phyloP scores from a whole-genome alignment of 2,113 vertebrate species.

The Phrynosoma platyrhinos region DNA sequence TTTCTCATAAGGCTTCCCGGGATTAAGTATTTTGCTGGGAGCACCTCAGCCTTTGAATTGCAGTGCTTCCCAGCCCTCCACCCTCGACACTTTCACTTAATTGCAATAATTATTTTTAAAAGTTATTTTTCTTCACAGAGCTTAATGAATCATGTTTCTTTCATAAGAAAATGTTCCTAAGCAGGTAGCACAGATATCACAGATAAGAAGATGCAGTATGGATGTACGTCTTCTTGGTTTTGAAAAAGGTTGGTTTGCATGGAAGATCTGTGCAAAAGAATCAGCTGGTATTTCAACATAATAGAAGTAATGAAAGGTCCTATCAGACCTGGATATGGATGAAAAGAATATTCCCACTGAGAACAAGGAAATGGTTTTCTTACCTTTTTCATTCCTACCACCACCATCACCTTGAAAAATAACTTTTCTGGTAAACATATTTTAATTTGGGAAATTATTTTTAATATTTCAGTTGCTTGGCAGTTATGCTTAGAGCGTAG shows the following conservation, averaged over 20 bases:
- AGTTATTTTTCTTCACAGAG: neutral
- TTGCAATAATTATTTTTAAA: slow-evolving; percentile 9
- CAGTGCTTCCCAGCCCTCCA: neutral
- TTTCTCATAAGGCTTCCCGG: neutral
- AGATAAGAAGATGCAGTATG: neutral
- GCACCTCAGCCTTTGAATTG: slow-evolving; percentile 19
- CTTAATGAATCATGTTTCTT: slow-evolving; percentile 5
- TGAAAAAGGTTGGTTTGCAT: neutral
- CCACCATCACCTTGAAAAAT: neutral
- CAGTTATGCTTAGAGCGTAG: too few relatives aligned
- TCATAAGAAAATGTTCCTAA: neutral
- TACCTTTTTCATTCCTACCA: too few relatives aligned
- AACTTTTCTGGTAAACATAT: too few relatives aligned
- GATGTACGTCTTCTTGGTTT: neutral
- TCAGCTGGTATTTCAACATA: neutral
- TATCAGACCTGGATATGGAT: neutral
- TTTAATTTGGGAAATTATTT: too few relatives aligned
- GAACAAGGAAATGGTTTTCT: neutral
- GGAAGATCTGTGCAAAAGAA: neutral
- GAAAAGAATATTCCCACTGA: neutral
- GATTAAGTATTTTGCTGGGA: slow-evolving; percentile 14
- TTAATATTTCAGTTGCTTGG: too few relatives aligned
- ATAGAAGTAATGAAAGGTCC: neutral
- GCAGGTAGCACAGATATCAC: neutral
- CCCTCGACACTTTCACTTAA: neutral